A percentile compares a stretch with the other conserved stretches of the same genome.
Conservation (phyloP, 2,888 invertebrate species). For the Eupithecia tripunctaria region DNA sequence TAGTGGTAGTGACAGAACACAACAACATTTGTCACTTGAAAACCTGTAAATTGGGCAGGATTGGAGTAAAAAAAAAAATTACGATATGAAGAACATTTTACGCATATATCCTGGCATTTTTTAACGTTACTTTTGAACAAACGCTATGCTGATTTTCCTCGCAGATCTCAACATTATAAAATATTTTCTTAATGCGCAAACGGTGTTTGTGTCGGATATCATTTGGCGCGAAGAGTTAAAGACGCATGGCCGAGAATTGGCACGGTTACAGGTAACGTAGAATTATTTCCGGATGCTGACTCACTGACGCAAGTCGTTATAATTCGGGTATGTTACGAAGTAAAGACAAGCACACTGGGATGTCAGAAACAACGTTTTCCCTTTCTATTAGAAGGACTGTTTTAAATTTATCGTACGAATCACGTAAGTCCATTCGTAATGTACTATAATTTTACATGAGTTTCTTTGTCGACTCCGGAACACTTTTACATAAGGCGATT, state of each 20-base stretch:
- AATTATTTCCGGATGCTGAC: slow-evolving; percentile 52
- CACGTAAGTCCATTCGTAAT: background rate
- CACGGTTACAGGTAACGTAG: slow-evolving; percentile 41
- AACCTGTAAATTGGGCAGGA: background rate
- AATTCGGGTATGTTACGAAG: slow-evolving; percentile 22
- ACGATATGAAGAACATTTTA: background rate
- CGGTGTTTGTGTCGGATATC: slow-evolving; percentile 23
- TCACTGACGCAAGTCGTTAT: slow-evolving; percentile 54
- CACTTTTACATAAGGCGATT: no score
- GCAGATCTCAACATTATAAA: background rate
- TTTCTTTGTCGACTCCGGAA: no score
- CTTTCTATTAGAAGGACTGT: background rate
- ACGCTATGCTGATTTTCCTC: background rate
- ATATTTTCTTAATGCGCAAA: slow-evolving; percentile 19
- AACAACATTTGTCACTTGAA: background rate
- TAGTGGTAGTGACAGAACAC: background rate
- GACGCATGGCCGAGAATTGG: slow-evolving; percentile 48
- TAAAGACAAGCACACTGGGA: background rate
- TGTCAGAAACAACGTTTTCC: background rate
- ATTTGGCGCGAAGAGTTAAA: slow-evolving; percentile 23
- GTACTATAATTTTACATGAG: no score
- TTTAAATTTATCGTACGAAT: background rate
- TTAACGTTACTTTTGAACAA: background rate
- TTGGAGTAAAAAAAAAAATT: background rate
- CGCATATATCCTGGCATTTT: background rate